These are phyloP conservation scores for Clarias fuscus DNA, from an alignment of 2,797 vertebrate genomes.

Conservation along the genomic window DNA sequence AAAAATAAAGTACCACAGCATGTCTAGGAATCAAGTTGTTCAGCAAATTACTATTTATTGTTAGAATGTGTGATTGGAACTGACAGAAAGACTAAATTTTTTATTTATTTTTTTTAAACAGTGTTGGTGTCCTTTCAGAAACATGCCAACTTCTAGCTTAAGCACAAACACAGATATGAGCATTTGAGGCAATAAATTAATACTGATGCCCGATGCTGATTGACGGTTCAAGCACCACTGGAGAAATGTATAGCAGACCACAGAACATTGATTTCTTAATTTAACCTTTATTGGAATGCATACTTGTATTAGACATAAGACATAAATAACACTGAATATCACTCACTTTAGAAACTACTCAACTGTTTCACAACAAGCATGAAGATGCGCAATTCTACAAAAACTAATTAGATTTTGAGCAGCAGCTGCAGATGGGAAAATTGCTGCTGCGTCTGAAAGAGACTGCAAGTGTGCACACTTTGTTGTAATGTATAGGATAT, in stretches of 20 bases:
- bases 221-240: background rate
- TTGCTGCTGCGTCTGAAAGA: background rate
- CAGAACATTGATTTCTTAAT: constrained; percentile 19
- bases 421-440: background rate
- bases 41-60: too few relatives aligned
- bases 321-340: constrained; percentile 71
- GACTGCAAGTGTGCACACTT: background rate
- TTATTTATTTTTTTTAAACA: too few relatives aligned
- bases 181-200: background rate
- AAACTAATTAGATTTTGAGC: constrained; percentile 9
- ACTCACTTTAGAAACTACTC: constrained; percentile 61
- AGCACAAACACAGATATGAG: background rate
- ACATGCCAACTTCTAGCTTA: background rate
- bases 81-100: background rate
- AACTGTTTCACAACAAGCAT: constrained; percentile 58
- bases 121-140: background rate
- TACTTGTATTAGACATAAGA: constrained; percentile 60
- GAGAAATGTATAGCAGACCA: background rate
- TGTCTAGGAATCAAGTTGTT: too few relatives aligned
- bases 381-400: constrained; percentile 59
- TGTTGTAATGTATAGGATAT: background rate
- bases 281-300: constrained; percentile 71
- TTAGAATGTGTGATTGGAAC: too few relatives aligned
- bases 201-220: too few relatives aligned
- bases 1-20: too few relatives aligned